phyloP scores from a whole-genome alignment of 2,797 vertebrate genomes.

The Thripadectes ignobilis region DNA sequence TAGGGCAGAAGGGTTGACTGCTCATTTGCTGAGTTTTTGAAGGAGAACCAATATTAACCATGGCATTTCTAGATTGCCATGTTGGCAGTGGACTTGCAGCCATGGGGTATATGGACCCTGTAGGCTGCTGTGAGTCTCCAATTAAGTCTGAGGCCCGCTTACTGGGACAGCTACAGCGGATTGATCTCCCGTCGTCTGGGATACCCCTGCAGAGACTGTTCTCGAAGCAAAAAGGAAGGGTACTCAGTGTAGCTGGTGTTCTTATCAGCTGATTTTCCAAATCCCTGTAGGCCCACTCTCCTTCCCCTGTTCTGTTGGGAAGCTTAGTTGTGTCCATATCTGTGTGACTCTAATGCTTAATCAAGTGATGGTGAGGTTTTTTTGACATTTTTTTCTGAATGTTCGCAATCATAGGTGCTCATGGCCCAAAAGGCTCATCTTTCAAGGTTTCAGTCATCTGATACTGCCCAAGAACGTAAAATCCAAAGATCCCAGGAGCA shows the following conservation, averaged over 20 bases:
- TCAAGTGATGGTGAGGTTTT: background rate
- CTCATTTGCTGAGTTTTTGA: background rate
- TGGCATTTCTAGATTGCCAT: background rate
- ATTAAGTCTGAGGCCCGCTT: background rate
- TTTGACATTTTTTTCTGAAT: background rate
- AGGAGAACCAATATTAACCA: fast-evolving
- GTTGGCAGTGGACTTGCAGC: background rate
- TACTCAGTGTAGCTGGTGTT: background rate
- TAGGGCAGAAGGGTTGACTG: background rate
- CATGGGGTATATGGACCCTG: background rate
- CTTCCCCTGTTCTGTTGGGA: background rate
- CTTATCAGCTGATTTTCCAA: background rate
- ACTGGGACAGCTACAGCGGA: background rate
- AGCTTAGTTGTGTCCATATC: background rate
- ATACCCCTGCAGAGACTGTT: background rate
- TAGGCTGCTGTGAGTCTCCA: background rate
- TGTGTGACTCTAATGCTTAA: background rate
- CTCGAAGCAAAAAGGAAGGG: background rate
- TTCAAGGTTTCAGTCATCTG: background rate
- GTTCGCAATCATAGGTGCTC: background rate
- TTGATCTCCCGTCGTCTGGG: background rate
- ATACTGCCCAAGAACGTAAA: background rate
- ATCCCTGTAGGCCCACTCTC: background rate
- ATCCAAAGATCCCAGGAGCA: background rate
- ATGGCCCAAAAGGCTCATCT: background rate